Conservation (phyloP, 2,797 vertebrate species). For the Coranthus polyacanthus region DNA sequence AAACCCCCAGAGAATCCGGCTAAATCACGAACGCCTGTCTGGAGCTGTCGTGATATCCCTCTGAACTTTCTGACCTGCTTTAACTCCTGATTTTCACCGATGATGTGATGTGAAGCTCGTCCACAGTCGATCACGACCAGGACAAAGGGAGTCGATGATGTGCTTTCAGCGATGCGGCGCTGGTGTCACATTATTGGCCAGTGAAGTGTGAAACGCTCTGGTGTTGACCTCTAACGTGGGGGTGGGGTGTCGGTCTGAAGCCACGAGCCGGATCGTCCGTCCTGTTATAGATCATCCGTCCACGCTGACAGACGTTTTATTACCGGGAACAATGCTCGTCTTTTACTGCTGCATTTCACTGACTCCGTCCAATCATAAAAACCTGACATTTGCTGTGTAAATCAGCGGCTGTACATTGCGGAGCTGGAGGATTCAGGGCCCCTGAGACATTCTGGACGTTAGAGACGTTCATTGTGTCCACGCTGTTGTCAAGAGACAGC, state of each 20-base stretch:
- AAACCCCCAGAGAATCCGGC: constrained; percentile 2
- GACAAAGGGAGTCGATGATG: too few relatives aligned
- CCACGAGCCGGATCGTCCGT: not conserved
- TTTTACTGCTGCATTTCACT: constrained; percentile 4
- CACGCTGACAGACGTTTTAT: too few relatives aligned
- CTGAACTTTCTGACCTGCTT: too few relatives aligned
- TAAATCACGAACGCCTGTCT: not conserved
- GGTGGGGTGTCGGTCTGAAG: not conserved
- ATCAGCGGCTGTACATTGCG: too few relatives aligned
- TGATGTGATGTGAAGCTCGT: too few relatives aligned
- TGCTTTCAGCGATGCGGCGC: too few relatives aligned
- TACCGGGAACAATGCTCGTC: not conserved
- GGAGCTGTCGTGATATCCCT: not conserved
- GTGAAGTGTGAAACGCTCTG: constrained; percentile 19
- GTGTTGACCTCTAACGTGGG: constrained; percentile 9
- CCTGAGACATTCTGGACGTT: too few relatives aligned
- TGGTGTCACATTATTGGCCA: constrained; percentile 5
- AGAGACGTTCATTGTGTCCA: too few relatives aligned
- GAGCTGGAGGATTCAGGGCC: too few relatives aligned
- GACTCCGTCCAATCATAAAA: not conserved
- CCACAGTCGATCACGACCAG: too few relatives aligned
- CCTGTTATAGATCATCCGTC: constrained; percentile 15
- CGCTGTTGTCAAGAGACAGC: too few relatives aligned
- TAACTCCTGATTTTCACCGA: too few relatives aligned
- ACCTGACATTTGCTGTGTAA: not conserved